Percentiles rank a stretch among this genome's conserved stretches.
Evolutionary conservation across 2,797 vertebrate species (phyloP).

Genomic region (Labroides dimidiatus): DNA sequence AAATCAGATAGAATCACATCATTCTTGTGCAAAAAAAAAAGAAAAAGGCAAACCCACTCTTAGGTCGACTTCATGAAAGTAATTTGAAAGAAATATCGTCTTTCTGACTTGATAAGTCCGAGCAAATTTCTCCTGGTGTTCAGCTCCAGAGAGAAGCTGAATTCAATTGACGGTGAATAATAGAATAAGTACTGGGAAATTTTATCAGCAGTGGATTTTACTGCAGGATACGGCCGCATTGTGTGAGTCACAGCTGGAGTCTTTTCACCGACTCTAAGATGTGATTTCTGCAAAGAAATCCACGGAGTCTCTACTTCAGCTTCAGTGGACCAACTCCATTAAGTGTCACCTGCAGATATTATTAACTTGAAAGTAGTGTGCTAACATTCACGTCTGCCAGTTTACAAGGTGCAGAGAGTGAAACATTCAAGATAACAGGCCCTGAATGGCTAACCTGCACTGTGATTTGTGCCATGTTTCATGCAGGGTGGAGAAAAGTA

Average conservation of each 20-base stretch:
- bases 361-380: constrained; percentile 4
- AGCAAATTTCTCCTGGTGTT: background rate
- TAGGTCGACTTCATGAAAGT: background rate
- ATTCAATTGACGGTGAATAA: constrained; percentile 24
- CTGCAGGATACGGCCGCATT: background rate
- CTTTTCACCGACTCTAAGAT: constrained; percentile 12
- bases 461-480: constrained; percentile 1
- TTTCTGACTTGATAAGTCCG: background rate
- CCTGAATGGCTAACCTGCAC: constrained; percentile 6
- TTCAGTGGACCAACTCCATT: constrained; percentile 1
- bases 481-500: background rate
- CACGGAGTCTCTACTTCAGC: constrained; percentile 12
- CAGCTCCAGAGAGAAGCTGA: background rate
- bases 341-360: constrained; percentile 6
- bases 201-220: constrained; percentile 19
- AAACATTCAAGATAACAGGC: constrained; percentile 1
- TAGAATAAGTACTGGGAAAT: constrained; percentile 8
- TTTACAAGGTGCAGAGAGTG: constrained; percentile 13
- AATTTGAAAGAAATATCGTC: background rate
- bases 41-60: background rate
- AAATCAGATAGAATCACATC: too few relatives aligned
- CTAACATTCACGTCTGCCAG: background rate
- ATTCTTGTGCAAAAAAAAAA: too few relatives aligned
- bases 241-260: constrained; percentile 16
- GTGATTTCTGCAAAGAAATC: constrained; percentile 13